Conservation (phyloP, 2,113 vertebrate genomes). For the Thamnaconus septentrionalis region DNA sequence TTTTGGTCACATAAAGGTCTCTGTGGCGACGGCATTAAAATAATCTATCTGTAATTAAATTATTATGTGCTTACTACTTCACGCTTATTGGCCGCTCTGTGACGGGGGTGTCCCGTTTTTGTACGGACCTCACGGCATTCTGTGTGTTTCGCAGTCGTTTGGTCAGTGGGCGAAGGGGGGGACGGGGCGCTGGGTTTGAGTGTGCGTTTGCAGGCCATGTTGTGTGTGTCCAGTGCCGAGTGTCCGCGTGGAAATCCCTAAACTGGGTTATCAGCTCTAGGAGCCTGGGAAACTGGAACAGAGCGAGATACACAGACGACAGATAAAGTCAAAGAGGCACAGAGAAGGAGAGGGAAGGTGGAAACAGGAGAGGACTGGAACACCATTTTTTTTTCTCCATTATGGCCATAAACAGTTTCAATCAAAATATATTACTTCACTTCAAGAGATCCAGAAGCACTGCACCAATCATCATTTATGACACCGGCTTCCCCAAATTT, state of each 20-base stretch:
- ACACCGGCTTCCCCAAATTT: background rate
- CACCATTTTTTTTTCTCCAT: background rate
- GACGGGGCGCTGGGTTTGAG: constrained; percentile 2
- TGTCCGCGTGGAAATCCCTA: constrained; percentile 52
- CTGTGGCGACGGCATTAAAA: constrained; percentile 5
- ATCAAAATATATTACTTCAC: no score
- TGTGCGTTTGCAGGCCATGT: constrained; percentile 27
- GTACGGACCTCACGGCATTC: no score
- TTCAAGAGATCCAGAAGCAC: no score
- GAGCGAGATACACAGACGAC: constrained; percentile 38
- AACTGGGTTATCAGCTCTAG: constrained; percentile 60
- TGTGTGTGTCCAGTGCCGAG: constrained; percentile 13
- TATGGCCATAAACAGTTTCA: no score
- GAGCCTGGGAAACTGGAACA: constrained; percentile 62
- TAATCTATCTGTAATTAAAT: constrained; percentile 36
- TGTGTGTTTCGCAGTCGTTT: background rate
- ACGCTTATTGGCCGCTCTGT: no score
- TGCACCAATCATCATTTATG: no score
- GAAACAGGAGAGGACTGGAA: constrained; percentile 1
- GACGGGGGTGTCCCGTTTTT: no score
- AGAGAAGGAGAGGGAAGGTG: constrained; percentile 9
- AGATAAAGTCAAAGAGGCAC: constrained; percentile 50
- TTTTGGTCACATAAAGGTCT: background rate
- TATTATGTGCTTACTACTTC: constrained; percentile 1
- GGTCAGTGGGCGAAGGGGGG: constrained; percentile 24